Conservation (phyloP, 1,140 invertebrate species). For the Melipona quadrifasciata region DNA sequence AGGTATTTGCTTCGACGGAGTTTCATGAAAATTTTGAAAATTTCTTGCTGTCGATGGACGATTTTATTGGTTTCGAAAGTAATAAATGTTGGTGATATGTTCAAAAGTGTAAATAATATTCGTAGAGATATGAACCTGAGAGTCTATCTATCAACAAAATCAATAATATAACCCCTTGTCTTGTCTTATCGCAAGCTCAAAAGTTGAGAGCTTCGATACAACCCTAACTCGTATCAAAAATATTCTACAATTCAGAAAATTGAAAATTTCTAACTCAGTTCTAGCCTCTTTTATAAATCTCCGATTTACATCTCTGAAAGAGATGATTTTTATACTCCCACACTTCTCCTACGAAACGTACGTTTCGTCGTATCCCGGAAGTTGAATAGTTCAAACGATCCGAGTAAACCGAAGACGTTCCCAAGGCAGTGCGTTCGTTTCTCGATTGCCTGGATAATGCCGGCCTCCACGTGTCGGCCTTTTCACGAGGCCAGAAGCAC, state of each 20-base stretch:
- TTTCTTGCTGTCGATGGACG: no score
- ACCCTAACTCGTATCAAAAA: background rate
- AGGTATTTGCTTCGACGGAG: no score
- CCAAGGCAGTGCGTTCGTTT: background rate
- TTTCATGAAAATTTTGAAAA: no score
- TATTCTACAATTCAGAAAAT: background rate
- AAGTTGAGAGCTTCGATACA: background rate
- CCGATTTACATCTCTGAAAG: background rate
- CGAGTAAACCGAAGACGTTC: background rate
- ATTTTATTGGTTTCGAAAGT: no score
- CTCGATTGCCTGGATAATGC: slow-evolving; percentile 36
- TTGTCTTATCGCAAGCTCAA: no score
- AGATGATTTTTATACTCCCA: background rate
- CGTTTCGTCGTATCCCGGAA: background rate
- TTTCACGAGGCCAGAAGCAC: slow-evolving; percentile 39
- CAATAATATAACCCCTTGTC: no score
- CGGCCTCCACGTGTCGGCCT: background rate
- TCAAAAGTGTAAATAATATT: no score
- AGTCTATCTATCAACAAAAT: no score
- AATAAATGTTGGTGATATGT: no score
- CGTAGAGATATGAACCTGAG: no score
- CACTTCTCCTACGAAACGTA: background rate
- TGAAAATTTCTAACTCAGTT: background rate
- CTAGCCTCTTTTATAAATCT: no score
- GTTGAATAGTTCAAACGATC: background rate